Evolutionary conservation across 2,888 invertebrate genomes (phyloP).

Genomic region (Tinea trinotella): DNA sequence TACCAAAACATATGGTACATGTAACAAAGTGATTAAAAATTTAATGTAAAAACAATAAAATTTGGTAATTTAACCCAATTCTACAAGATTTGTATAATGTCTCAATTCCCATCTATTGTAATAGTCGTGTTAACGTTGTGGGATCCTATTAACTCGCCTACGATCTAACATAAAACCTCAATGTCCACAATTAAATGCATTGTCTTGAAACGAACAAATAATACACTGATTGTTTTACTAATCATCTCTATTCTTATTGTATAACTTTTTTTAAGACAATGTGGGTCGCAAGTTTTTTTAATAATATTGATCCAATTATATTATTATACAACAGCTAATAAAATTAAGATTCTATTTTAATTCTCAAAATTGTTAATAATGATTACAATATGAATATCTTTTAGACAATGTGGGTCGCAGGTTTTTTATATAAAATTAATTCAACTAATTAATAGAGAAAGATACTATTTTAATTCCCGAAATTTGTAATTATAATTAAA

Average conservation of each 20-base stretch:
- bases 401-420: too few relatives aligned
- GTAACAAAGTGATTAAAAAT: too few relatives aligned
- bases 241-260: slow-evolving; percentile 9
- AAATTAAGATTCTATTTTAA: too few relatives aligned
- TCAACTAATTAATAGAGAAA: too few relatives aligned
- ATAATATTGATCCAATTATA: background rate
- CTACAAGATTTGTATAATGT: slow-evolving; percentile 20
- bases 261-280: background rate
- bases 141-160: slow-evolving; percentile 22
- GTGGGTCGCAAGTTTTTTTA: background rate
- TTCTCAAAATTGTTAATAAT: too few relatives aligned
- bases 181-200: slow-evolving; percentile 47
- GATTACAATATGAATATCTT: too few relatives aligned
- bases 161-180: slow-evolving; percentile 27
- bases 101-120: slow-evolving; percentile 25
- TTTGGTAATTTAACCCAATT: background rate
- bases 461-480: too few relatives aligned
- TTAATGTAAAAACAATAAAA: background rate
- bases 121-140: slow-evolving; percentile 21
- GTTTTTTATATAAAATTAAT: too few relatives aligned
- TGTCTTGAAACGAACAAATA: slow-evolving; percentile 41
- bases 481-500: background rate
- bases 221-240: slow-evolving; percentile 38
- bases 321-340: background rate
- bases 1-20: too few relatives aligned